These are phyloP conservation scores for Balanococcus diminutus DNA, from an alignment of 2,888 invertebrate species.

Conservation along the genomic window DNA sequence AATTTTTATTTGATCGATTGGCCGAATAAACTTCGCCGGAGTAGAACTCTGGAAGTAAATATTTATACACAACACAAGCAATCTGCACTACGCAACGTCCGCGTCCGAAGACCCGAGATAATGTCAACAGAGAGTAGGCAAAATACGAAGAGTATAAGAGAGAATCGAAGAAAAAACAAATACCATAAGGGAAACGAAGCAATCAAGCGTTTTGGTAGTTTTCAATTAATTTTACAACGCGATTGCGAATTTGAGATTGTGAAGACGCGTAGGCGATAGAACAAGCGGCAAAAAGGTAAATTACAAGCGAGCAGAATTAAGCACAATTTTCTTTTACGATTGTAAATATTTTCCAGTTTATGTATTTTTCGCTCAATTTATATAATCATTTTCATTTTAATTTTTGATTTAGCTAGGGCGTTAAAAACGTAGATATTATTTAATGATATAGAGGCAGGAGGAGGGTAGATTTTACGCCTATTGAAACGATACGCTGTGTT, in stretches of 20 bases:
- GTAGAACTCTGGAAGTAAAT: no score
- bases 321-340: neutral
- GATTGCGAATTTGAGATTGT: neutral
- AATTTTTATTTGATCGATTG: no score
- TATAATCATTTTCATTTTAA: neutral
- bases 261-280: neutral
- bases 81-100: no score
- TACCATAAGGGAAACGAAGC: neutral
- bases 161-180: neutral
- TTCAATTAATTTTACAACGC: conserved; percentile 13
- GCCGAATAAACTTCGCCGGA: no score
- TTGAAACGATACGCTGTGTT: neutral
- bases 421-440: no score
- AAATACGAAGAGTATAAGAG: neutral
- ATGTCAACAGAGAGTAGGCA: neutral
- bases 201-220: neutral
- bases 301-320: neutral
- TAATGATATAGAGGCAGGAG: no score
- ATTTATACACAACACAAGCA: no score
- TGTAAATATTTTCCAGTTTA: conserved; percentile 12
- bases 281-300: neutral
- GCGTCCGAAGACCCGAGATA: neutral
- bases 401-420: neutral
- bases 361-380: conserved; percentile 13
- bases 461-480: neutral